These are phyloP conservation scores for Petrophora chlorosata DNA, from an alignment of 2,888 invertebrate genomes.

Conservation along the genomic window DNA sequence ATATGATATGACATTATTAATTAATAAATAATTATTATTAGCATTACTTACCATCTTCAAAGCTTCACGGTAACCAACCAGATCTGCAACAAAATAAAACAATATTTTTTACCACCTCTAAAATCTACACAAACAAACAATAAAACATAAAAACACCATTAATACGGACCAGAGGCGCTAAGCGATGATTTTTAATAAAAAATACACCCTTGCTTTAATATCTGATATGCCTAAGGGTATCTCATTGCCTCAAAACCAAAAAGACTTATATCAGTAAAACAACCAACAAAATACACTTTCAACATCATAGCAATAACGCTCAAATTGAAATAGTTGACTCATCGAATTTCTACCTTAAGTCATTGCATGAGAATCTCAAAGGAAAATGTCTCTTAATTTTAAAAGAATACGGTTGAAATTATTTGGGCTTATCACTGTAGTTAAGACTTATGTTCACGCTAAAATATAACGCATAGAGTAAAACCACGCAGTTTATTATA, in stretches of 20 bases:
- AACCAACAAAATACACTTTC: constrained; percentile 12
- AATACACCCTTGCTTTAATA: constrained; percentile 69
- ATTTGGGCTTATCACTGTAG: background rate
- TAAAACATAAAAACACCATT: constrained; percentile 54
- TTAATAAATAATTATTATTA: too few species aligned
- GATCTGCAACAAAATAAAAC: constrained; percentile 1
- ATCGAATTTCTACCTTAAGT: background rate
- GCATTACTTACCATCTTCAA: too few species aligned
- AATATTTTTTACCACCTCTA: constrained; percentile 19
- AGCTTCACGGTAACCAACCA: too few species aligned
- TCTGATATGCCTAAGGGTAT: constrained; percentile 63
- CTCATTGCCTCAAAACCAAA: constrained; percentile 26
- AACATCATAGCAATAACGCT: background rate
- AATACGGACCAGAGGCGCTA: constrained; percentile 48
- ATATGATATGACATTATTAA: too few species aligned
- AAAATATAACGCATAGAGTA: constrained; percentile 54
- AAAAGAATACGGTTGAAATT: background rate
- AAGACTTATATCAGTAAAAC: constrained; percentile 11
- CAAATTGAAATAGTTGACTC: background rate
- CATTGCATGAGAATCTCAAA: background rate
- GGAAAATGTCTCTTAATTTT: background rate
- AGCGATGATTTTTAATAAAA: constrained; percentile 79
- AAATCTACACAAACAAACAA: constrained; percentile 52
- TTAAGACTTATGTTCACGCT: constrained; percentile 41
- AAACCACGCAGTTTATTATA: constrained; percentile 76